phyloP scores from a whole-genome alignment of 2,113 vertebrate genomes.

The Pteronura brasiliensis region DNA sequence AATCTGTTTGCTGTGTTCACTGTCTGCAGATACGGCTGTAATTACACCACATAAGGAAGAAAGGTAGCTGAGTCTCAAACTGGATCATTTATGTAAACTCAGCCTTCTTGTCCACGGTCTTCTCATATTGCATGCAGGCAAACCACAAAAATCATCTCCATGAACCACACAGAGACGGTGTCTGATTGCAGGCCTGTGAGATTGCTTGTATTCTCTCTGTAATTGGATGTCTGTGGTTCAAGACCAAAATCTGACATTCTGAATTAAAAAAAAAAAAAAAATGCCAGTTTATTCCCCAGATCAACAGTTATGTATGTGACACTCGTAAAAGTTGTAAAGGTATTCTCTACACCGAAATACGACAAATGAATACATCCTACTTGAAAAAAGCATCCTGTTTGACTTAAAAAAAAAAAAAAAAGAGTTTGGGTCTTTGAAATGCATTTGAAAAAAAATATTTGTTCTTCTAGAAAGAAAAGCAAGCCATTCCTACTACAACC shows the following conservation, averaged over 20 bases:
- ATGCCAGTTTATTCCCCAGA: not conserved
- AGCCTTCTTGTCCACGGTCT: conserved; percentile 87
- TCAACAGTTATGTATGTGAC: conserved; percentile 53
- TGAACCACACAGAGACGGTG: conserved; percentile 85
- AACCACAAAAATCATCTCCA: conserved; percentile 89
- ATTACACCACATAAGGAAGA: conserved; percentile 90
- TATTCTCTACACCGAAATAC: conserved; percentile 20
- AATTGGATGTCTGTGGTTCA: conserved; percentile 71
- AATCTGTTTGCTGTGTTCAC: conserved; percentile 90
- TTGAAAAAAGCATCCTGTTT: conserved; percentile 47
- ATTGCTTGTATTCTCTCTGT: conserved; percentile 76
- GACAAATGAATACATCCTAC: conserved; percentile 67
- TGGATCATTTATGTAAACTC: conserved; percentile 89
- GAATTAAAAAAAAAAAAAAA: conserved; percentile 78
- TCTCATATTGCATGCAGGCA: conserved; percentile 85
- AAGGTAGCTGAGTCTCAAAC: conserved; percentile 85
- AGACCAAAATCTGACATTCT: conserved; percentile 75
- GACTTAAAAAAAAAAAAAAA: conserved; percentile 39
- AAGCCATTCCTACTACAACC: conserved; percentile 68
- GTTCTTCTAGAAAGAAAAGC: conserved; percentile 62
- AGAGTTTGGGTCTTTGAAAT: conserved; percentile 46
- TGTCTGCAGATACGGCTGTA: conserved; percentile 92
- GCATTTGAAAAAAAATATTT: conserved; percentile 30
- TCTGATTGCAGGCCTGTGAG: conserved; percentile 80
- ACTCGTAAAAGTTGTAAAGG: conserved; percentile 41